Conservation (phyloP, 2,888 invertebrate species). For the Bembecia ichneumoniformis region DNA sequence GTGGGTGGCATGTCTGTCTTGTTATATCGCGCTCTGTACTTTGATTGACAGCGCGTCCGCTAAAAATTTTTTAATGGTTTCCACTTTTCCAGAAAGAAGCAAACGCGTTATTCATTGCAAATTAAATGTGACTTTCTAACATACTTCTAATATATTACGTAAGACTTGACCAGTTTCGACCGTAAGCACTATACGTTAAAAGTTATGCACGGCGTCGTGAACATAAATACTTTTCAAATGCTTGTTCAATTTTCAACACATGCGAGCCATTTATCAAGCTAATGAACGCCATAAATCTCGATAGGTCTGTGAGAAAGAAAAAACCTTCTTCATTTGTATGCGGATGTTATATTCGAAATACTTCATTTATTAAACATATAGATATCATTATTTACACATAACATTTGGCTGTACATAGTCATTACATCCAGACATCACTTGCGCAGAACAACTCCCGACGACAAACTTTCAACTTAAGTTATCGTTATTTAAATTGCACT, state of each 20-base stretch:
- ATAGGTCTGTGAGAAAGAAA: slow-evolving; percentile 15
- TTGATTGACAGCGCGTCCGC: slow-evolving; percentile 54
- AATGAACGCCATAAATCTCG: slow-evolving; percentile 7
- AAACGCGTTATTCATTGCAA: slow-evolving; percentile 19
- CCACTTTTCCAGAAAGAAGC: slow-evolving; percentile 34
- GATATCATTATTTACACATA: slow-evolving; percentile 64
- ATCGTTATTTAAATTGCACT: slow-evolving; percentile 63
- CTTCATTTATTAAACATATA: slow-evolving; percentile 65
- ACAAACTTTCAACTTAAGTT: slow-evolving; percentile 50
- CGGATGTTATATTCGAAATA: slow-evolving; percentile 69
- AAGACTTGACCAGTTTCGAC: background rate
- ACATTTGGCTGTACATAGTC: slow-evolving; percentile 63
- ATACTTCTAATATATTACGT: background rate
- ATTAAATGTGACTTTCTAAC: background rate
- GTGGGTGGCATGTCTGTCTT: slow-evolving; percentile 45
- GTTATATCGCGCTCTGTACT: slow-evolving; percentile 44
- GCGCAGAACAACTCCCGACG: slow-evolving; percentile 33
- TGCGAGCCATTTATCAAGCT: slow-evolving; percentile 8
- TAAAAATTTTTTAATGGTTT: slow-evolving; percentile 53
- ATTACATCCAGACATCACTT: slow-evolving; percentile 31
- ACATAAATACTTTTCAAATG: background rate
- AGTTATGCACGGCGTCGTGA: background rate
- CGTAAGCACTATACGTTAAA: background rate
- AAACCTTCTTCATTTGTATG: slow-evolving; percentile 44
- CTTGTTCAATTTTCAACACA: slow-evolving; percentile 7